A percentile compares a stretch with the other conserved stretches of the same genome.
Evolutionary conservation across 1,140 invertebrate species (phyloP).

Genomic region (Conus betulinus): DNA sequence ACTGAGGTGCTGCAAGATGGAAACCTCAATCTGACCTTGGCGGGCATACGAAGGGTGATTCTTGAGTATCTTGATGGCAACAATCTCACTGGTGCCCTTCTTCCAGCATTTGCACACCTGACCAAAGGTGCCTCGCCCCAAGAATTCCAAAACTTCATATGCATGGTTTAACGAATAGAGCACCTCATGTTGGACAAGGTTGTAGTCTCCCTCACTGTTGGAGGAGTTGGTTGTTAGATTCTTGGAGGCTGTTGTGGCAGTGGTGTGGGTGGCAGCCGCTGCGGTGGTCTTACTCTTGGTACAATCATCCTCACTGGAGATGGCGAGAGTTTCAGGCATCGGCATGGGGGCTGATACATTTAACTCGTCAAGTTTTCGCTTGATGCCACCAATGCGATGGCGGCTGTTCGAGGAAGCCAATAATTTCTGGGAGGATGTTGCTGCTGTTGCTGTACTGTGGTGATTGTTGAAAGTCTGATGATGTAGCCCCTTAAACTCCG

Average conservation of each 20-base stretch:
- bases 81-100: constrained; percentile 99
- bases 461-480: constrained; percentile 34
- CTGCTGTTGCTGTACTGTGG: constrained; percentile 30
- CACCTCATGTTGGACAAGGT: constrained; percentile 98
- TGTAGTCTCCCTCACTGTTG: constrained; percentile 93
- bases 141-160: constrained; percentile 98
- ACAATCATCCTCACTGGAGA: constrained; percentile 73
- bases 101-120: constrained; percentile 99
- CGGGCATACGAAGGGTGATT: constrained; percentile 99
- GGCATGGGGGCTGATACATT: constrained; percentile 67
- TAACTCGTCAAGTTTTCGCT: constrained; percentile 69
- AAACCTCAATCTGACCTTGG: constrained; percentile 98
- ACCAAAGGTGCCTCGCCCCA: constrained; percentile 98
- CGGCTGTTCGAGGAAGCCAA: constrained; percentile 77
- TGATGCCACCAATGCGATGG: constrained; percentile 68
- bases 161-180: constrained; percentile 93
- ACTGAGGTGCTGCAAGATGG: constrained; percentile 96
- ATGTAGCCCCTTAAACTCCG: constrained; percentile 46
- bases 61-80: constrained; percentile 99
- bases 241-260: constrained; percentile 87
- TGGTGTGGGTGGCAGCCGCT: constrained; percentile 84
- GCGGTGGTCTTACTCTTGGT: constrained; percentile 80
- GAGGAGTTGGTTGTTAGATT: constrained; percentile 80
- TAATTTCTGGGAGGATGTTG: constrained; percentile 61
- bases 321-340: constrained; percentile 67